Conservation (phyloP, 2,113 vertebrate genomes). For the Spermophilus dauricus region DNA sequence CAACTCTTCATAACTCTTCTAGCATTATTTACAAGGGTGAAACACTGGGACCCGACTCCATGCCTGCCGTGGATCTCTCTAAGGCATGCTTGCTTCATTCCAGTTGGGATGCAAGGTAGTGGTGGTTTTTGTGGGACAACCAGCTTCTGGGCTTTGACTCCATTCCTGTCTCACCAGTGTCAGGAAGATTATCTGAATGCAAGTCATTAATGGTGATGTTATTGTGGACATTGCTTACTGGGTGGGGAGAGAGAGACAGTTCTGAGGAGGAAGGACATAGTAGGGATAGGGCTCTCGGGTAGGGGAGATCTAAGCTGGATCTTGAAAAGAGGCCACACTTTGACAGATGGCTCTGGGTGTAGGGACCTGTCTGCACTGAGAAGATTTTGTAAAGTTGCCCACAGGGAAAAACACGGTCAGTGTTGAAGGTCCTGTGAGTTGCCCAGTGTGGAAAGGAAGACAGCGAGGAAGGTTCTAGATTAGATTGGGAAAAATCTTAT, state of each 20-base stretch:
- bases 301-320: not conserved
- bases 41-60: not conserved
- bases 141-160: not conserved
- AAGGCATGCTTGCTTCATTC: not conserved
- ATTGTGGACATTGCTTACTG: not conserved
- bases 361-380: accelerated
- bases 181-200: not conserved
- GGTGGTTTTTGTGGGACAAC: accelerated
- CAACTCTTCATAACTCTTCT: not conserved
- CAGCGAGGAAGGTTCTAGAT: not conserved
- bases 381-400: not conserved
- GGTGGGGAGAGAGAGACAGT: not conserved
- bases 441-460: not conserved
- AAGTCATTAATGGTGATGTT: too few relatives aligned
- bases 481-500: not conserved
- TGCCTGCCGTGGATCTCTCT: accelerated
- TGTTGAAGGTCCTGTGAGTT: too few relatives aligned
- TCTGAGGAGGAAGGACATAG: not conserved
- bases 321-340: not conserved
- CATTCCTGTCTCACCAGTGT: not conserved
- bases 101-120: not conserved
- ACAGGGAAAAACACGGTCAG: too few relatives aligned
- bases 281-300: not conserved
- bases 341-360: not conserved
- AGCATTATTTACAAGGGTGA: not conserved